Evolutionary conservation across 1,140 invertebrate species (phyloP).

Genomic region (Hydropsyche tenuis): DNA sequence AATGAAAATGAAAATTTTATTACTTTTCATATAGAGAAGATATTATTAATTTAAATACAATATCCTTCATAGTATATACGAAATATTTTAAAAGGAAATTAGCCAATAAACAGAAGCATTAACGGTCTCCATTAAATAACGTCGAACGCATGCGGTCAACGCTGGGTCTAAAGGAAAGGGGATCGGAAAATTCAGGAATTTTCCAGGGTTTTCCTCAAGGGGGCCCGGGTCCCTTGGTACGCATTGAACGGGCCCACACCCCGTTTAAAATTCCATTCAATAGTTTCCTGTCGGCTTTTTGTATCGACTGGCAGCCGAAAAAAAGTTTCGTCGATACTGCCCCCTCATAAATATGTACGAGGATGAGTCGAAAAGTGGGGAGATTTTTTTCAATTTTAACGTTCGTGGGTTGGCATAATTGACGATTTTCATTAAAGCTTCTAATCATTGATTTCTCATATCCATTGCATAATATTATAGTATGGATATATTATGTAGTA

Average conservation of each 20-base stretch:
- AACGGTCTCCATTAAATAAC: conserved; percentile 14
- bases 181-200: neutral
- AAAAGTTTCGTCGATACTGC: conserved; percentile 2
- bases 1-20: no score
- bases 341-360: no score
- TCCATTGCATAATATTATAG: no score
- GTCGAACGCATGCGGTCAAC: neutral
- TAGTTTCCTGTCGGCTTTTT: conserved; percentile 20
- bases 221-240: conserved; percentile 2
- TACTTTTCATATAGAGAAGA: no score
- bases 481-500: no score
- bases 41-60: no score
- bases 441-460: no score
- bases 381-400: no score
- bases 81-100: conserved; percentile 13
- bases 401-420: no score
- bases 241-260: conserved; percentile 14
- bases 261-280: conserved; percentile 26
- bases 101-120: conserved; percentile 1
- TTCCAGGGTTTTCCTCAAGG: neutral
- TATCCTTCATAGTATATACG: neutral
- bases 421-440: no score
- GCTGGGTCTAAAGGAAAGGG: neutral
- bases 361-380: no score
- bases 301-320: neutral